phyloP scores from a whole-genome alignment of 2,888 invertebrate genomes.

The Abrostola tripartita region DNA sequence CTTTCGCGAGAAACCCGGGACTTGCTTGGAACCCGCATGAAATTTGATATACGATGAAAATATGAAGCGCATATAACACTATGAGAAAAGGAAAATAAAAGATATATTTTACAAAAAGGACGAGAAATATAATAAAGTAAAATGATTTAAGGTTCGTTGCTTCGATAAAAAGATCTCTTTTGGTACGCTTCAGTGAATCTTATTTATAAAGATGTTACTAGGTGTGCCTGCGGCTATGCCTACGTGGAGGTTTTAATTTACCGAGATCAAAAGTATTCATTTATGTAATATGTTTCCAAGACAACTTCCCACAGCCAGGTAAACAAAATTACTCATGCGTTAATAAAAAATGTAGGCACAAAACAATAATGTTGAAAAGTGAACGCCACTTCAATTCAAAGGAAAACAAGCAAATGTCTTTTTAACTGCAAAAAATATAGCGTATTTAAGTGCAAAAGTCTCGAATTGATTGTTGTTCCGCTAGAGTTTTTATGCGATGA shows the following conservation, averaged over 20 bases:
- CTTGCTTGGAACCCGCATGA: constrained; percentile 30
- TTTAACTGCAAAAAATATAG: constrained; percentile 51
- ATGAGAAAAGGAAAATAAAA: constrained; percentile 21
- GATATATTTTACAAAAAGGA: constrained; percentile 7
- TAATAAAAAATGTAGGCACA: not conserved
- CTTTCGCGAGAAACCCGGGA: constrained; percentile 28
- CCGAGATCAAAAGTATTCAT: not conserved
- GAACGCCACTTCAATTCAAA: constrained; percentile 29
- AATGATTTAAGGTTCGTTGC: constrained; percentile 7
- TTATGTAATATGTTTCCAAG: not conserved
- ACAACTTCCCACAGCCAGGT: not conserved
- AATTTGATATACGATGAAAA: constrained; percentile 39
- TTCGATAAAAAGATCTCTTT: constrained; percentile 6
- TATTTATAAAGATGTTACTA: constrained; percentile 7
- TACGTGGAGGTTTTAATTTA: constrained; percentile 1
- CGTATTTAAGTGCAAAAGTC: constrained; percentile 54
- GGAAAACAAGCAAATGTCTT: constrained; percentile 35
- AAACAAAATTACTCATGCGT: not conserved
- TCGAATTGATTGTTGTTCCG: constrained; percentile 59
- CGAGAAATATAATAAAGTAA: not conserved
- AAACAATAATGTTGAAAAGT: constrained; percentile 32
- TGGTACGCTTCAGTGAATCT: constrained; percentile 3
- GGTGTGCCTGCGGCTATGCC: constrained; percentile 23
- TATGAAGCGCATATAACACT: constrained; percentile 25
- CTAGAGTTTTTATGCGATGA: constrained; percentile 59